Base-by-base conservation (phyloP, 2,113 vertebrate genomes). In the Hystrix cristata region DNA sequence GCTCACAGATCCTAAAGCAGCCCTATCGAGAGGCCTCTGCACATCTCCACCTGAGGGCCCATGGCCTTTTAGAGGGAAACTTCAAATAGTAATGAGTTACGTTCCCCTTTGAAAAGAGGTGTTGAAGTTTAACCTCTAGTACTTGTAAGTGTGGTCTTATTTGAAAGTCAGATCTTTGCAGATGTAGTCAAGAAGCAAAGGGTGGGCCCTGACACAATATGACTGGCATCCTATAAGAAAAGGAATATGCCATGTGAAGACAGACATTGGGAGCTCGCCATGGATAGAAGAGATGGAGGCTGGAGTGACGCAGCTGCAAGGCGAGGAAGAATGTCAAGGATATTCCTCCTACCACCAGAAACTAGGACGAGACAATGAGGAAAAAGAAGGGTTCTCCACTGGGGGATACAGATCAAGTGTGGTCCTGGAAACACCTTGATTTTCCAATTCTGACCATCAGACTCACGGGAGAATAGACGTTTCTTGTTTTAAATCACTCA, bases 131-230 rank as follows among this genome's bases (percentile, higher is more conserved):
- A 51, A 90, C 13, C 29, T 71, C 43, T 16, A 27, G 6, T 48
- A 55, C 57, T 29, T 64, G 53, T 69, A n/a, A 74, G 27, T 67
- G n/a, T 80, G 29, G 46, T 1, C n/a, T 72, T 64, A 62, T 48
- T 60, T 82, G 55, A 72, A 95, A 96, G 95, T 51, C 14, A 9
- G 34, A 15, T 57, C 76, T 94, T 60, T 59, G 86, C 76, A 84
- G 43, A 72, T 87, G 4, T 8, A 60, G 65, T 55, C 48, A 92
- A 43, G 18, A 82, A 16, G 48, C 59, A 38, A 19, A 13, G 9
- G 1, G 43, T 53, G 51, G 31, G 12, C 43, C 46, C 25, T 59
- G 48, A 69, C n/a, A 69, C 38, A 25, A 3, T 51, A 69, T 31
- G 78, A 57, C 51, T 48, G 4, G 4, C 12, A 0, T 88, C n/a